Base-by-base conservation (phyloP, 2,888 invertebrate genomes). In the Orthosia incerta region DNA sequence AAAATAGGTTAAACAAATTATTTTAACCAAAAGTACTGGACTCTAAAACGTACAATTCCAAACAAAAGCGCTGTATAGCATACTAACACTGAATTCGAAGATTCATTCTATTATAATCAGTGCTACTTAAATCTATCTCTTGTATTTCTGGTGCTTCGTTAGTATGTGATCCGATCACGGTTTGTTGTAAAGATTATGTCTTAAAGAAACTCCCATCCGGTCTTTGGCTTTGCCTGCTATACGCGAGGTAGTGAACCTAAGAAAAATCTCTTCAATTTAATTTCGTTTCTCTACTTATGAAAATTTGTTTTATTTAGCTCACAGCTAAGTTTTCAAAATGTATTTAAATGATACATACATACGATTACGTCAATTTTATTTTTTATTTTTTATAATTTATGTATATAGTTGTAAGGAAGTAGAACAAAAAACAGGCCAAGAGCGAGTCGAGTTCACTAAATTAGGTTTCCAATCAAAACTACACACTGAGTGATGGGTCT, bases 181-280 rank as follows among this genome's bases (percentile, higher is more conserved):
- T 95, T 95, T 95, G 94, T 95, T 95, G 95, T 95, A 94, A 95
- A 95, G 95, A 95, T 95, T 95, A 95, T 95, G 95, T 95, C 91
- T 91, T 90, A 92, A 94, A 94, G 95, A 95, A 95, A 93, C 92
- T 92, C 92, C 85, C 95, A 95, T 95, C 96, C 95, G 96, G 95
- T 95, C 91, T 93, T 94, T 91, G 92, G 89, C 86, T 72, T 79
- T 26, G 80, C 71, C 82, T 55, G 90, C 46, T 89, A 80, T 86
- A 95, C 94, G 91, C 66, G 95, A 88, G 86, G 87, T 82, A 94
- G 91, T 66, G 95, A 88, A 86, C 88, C 81, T 53, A 55, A 39
- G 2, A 64, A 57, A 79, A 70, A 82, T 81, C 70, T 60, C 4
- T 15, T 2, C 7, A 39, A 39, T 69, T 26, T 12, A 18, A 20